Evolutionary conservation across 2,797 vertebrate genomes (phyloP).

Genomic region (Acridotheres tristis): DNA sequence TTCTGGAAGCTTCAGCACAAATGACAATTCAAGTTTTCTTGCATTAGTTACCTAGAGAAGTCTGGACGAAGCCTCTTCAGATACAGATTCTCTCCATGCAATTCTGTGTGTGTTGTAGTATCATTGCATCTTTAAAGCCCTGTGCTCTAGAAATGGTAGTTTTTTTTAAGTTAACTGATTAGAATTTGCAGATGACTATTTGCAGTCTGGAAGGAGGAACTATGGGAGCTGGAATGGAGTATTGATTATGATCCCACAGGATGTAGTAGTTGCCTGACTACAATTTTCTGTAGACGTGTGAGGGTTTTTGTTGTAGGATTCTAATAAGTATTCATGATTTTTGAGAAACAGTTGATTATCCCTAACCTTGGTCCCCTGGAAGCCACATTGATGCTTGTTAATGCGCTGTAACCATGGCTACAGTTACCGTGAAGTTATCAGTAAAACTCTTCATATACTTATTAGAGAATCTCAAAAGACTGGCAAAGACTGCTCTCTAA

Average conservation of each 20-base stretch:
- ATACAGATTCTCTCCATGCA: background rate
- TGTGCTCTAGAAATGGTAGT: background rate
- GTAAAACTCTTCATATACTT: background rate
- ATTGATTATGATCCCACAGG: background rate
- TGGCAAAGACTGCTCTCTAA: background rate
- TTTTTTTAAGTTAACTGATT: background rate
- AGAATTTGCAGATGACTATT: background rate
- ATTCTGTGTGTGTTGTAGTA: background rate
- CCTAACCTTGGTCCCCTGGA: background rate
- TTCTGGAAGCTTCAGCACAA: background rate
- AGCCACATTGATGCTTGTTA: background rate
- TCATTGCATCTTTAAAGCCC: background rate
- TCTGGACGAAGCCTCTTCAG: background rate
- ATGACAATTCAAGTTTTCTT: background rate
- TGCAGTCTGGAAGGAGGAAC: background rate
- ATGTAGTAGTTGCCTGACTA: background rate
- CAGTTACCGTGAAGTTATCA: background rate
- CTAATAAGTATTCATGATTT: background rate
- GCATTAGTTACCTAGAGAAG: background rate
- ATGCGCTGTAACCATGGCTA: background rate
- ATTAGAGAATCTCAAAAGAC: background rate
- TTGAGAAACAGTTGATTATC: background rate
- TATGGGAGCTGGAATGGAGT: background rate
- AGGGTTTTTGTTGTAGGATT: background rate
- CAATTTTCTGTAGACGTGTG: background rate